phyloP scores from a whole-genome alignment of 1,140 invertebrate genomes.

The Leptestheria dahalacensis region DNA sequence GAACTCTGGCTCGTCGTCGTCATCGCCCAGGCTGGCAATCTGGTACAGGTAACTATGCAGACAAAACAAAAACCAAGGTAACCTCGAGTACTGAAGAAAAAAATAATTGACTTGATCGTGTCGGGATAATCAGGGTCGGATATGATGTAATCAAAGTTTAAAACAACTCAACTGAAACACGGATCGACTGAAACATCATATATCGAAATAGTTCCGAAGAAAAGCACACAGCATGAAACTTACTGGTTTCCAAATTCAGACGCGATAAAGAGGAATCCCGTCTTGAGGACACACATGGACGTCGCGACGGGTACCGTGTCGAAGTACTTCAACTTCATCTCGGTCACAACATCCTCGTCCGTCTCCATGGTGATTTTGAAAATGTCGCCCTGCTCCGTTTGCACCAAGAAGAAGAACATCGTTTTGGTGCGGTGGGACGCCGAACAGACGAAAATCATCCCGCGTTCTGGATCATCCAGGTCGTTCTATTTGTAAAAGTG shows the following conservation, averaged over 20 bases:
- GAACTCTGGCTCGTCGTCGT: constrained; percentile 98
- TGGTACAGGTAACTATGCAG: constrained; percentile 82
- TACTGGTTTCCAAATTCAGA: constrained; percentile 99
- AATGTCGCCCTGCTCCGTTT: constrained; percentile 92
- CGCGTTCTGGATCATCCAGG: constrained; percentile 96
- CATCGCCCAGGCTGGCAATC: constrained; percentile 96
- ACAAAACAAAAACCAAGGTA: constrained; percentile 17
- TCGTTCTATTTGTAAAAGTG: constrained; percentile 54
- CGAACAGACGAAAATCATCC: constrained; percentile 98
- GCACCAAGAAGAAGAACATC: constrained; percentile 93
- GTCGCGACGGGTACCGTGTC: constrained; percentile 94
- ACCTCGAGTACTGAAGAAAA: background rate
- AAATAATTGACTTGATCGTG: background rate
- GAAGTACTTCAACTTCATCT: constrained; percentile 98
- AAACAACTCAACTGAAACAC: constrained; percentile 17
- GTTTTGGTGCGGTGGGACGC: constrained; percentile 98
- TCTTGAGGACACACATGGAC: constrained; percentile 94
- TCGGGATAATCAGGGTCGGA: constrained; percentile 10
- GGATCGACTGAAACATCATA: constrained; percentile 15
- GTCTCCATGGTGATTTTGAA: constrained; percentile 98
- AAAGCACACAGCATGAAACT: constrained; percentile 34
- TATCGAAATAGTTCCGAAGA: constrained; percentile 16
- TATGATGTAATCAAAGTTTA: constrained; percentile 16
- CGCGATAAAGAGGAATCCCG: constrained; percentile 95
- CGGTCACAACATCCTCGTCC: constrained; percentile 95